A percentile compares a stretch with the other conserved stretches of the same genome.
These are phyloP conservation scores for Polyergus mexicanus DNA, from an alignment of 1,140 invertebrate species.

Conservation along the genomic window DNA sequence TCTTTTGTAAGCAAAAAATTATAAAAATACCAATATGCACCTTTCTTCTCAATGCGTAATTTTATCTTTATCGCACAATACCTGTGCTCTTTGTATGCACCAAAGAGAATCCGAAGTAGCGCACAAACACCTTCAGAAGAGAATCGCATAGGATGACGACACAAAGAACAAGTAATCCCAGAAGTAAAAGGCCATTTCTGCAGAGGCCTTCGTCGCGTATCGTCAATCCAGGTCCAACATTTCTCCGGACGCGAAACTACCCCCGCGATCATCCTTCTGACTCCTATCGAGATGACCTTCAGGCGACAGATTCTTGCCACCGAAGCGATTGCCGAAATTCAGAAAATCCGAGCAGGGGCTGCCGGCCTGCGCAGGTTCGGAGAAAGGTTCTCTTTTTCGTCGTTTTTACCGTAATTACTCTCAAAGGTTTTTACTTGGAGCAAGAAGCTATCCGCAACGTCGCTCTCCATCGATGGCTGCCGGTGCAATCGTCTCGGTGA, in stretches of 20 bases:
- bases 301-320: conserved; percentile 66
- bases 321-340: conserved; percentile 75
- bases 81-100: conserved; percentile 4
- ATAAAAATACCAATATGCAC: conserved; percentile 38
- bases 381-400: conserved; percentile 67
- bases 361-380: conserved; percentile 69
- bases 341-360: conserved; percentile 77
- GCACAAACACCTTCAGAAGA: background rate
- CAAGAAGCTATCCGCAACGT: conserved; percentile 70
- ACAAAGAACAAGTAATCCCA: conserved; percentile 32
- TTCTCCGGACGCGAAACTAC: conserved; percentile 48
- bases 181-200: conserved; percentile 17
- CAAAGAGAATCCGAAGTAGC: conserved; percentile 1
- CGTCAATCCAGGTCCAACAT: conserved; percentile 70
- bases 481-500: conserved; percentile 63
- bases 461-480: conserved; percentile 64
- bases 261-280: conserved; percentile 63
- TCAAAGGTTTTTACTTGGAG: conserved; percentile 77
- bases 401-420: conserved; percentile 29
- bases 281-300: conserved; percentile 65
- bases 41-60: conserved; percentile 5
- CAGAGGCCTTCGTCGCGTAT: background rate
- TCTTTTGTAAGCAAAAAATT: conserved; percentile 50
- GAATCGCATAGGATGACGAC: background rate
- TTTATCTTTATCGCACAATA: conserved; percentile 26